phyloP scores from a whole-genome alignment of 2,113 vertebrate genomes.

The Oreochromis niloticus region DNA sequence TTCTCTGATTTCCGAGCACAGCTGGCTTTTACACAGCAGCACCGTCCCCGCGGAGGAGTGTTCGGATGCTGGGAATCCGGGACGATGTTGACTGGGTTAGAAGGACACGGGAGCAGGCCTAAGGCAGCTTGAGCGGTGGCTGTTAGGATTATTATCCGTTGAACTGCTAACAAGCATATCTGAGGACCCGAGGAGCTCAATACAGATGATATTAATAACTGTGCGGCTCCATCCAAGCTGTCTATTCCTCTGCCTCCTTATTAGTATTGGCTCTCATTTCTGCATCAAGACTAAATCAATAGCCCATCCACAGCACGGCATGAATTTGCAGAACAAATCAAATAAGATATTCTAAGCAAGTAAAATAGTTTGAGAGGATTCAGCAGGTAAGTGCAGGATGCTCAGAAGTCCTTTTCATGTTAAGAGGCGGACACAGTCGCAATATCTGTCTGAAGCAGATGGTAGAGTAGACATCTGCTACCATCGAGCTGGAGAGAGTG shows the following conservation, averaged over 20 bases:
- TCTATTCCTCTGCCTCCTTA: slow-evolving; percentile 7
- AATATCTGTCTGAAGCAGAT: slow-evolving; percentile 18
- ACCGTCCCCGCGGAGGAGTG: not conserved
- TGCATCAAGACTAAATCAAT: slow-evolving; percentile 29
- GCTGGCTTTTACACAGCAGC: not conserved
- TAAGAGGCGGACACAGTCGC: not conserved
- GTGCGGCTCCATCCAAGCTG: not conserved
- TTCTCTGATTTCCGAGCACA: not conserved
- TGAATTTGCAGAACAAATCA: slow-evolving; percentile 24
- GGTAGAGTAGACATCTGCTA: slow-evolving; percentile 32
- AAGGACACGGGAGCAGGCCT: not conserved
- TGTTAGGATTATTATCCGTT: slow-evolving; percentile 3
- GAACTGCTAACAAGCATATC: slow-evolving; percentile 35
- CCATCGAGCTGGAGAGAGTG: slow-evolving; percentile 4
- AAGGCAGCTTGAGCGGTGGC: not conserved
- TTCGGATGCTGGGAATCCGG: not conserved
- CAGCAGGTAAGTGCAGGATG: not conserved
- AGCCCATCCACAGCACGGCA: not conserved
- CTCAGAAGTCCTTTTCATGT: slow-evolving; percentile 25
- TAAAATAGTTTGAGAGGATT: slow-evolving; percentile 12
- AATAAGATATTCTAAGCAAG: slow-evolving; percentile 27
- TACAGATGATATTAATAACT: slow-evolving; percentile 38
- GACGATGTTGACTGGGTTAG: not conserved
- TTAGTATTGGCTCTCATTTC: slow-evolving; percentile 11
- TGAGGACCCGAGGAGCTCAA: not conserved